These are phyloP conservation scores for Onchidella celtica DNA, from an alignment of 2,888 invertebrate genomes.

Conservation along the genomic window DNA sequence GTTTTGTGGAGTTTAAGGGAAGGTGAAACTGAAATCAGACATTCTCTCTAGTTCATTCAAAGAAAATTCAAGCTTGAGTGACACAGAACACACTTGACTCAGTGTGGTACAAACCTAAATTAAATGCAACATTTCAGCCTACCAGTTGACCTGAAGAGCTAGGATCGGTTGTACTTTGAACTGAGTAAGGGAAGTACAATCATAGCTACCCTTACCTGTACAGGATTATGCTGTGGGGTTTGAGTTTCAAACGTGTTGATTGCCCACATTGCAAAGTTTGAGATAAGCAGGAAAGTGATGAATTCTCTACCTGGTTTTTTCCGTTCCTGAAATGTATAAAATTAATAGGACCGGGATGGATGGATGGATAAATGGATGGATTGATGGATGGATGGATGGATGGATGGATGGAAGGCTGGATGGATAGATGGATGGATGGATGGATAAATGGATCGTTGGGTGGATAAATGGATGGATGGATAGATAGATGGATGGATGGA, in stretches of 20 bases:
- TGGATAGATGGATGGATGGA: not conserved
- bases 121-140: no score
- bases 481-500: not conserved
- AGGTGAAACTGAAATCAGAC: no score
- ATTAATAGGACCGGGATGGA: not conserved
- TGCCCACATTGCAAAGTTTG: slow-evolving; percentile 97
- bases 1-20: no score
- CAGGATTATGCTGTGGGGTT: slow-evolving; percentile 95
- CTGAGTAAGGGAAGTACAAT: no score
- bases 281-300: slow-evolving; percentile 95
- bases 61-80: no score
- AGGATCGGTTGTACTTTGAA: no score
- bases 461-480: not conserved
- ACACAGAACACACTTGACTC: no score
- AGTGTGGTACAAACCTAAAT: no score
- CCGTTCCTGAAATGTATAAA: slow-evolving; percentile 86
- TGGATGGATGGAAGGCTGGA: not conserved
- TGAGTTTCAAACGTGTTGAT: slow-evolving; percentile 97
- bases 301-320: slow-evolving; percentile 97
- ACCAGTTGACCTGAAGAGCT: no score
- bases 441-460: not conserved
- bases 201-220: slow-evolving; percentile 84
- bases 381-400: slow-evolving; percentile 40
- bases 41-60: no score
- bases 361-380: not conserved